Conservation (phyloP, 2,888 invertebrate species). For the Andrena dorsata region DNA sequence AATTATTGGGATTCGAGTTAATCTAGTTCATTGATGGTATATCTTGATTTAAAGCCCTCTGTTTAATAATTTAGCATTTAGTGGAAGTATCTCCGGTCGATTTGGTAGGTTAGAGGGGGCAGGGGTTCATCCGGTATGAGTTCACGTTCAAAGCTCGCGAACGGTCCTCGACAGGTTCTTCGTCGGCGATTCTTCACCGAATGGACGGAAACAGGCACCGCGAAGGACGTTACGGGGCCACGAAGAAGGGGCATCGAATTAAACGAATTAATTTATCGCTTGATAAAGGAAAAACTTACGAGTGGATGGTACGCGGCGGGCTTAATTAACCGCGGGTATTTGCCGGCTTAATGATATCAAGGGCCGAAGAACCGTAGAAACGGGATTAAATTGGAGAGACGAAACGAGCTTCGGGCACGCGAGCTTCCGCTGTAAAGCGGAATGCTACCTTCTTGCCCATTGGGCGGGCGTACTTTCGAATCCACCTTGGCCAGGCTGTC, state of each 20-base stretch:
- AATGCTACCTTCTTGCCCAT: constrained; percentile 35
- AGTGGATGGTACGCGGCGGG: constrained; percentile 36
- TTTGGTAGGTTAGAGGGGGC: too few species aligned
- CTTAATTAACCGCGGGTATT: constrained; percentile 67
- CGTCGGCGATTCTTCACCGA: neutral
- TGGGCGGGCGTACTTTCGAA: neutral
- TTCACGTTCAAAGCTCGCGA: neutral
- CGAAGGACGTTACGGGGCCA: neutral
- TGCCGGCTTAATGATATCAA: constrained; percentile 58
- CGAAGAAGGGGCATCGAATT: constrained; percentile 16
- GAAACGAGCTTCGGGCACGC: constrained; percentile 55
- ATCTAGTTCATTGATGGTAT: too few species aligned
- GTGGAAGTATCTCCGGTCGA: too few species aligned
- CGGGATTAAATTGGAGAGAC: constrained; percentile 55
- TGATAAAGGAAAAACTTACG: constrained; percentile 42
- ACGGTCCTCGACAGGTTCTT: neutral
- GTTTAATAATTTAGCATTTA: too few species aligned
- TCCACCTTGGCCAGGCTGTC: neutral
- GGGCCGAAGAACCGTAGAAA: constrained; percentile 51
- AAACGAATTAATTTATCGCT: constrained; percentile 49
- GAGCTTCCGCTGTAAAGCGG: constrained; percentile 21
- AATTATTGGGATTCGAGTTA: too few species aligned
- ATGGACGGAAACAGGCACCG: neutral
- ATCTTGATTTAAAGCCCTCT: too few species aligned
- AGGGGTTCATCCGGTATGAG: neutral